These are phyloP conservation scores for Ips typographus DNA, from an alignment of 1,140 invertebrate genomes.

Conservation along the genomic window DNA sequence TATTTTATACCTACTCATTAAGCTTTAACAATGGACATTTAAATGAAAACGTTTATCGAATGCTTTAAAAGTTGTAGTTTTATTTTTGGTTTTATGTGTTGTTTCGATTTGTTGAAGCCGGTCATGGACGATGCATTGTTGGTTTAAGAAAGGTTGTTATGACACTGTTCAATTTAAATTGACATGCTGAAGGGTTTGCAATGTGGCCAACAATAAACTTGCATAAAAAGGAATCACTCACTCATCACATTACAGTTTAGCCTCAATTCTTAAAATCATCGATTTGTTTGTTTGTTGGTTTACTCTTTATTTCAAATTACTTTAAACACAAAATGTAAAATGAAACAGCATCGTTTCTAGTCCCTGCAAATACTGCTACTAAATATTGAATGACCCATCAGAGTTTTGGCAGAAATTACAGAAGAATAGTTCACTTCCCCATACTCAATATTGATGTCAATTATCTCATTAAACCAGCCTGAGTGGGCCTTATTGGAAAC, in stretches of 20 bases:
- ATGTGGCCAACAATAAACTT: no score
- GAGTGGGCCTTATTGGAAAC: neutral
- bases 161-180: no score
- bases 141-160: no score
- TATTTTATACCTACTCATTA: slow-evolving; percentile 10
- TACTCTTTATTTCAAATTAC: neutral
- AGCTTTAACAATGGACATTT: neutral
- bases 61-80: neutral
- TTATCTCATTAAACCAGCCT: neutral
- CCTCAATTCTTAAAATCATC: no score
- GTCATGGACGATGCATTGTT: no score
- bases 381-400: neutral
- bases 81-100: neutral
- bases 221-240: no score
- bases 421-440: neutral
- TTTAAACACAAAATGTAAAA: neutral
- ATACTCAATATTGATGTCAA: neutral
- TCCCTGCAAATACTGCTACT: neutral
- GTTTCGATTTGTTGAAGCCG: no score
- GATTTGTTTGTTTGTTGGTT: neutral
- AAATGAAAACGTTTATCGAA: neutral
- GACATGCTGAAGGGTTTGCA: no score
- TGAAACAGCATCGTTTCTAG: neutral
- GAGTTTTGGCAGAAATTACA: neutral
- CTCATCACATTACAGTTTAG: no score